phyloP scores from a whole-genome alignment of 2,113 vertebrate genomes.

The Oriolus oriolus region DNA sequence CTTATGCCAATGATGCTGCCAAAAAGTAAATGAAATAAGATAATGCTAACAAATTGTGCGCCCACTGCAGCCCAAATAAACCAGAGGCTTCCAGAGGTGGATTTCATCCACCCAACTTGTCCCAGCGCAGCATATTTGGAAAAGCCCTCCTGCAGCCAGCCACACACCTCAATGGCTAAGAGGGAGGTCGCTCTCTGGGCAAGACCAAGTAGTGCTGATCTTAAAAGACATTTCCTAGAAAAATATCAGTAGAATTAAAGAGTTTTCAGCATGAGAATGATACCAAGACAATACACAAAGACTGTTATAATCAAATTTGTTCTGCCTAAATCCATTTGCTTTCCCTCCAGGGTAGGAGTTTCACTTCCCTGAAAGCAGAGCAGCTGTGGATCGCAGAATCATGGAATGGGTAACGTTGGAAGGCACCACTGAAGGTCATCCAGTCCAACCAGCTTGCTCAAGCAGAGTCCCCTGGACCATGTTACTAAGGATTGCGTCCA shows the following conservation, averaged over 20 bases:
- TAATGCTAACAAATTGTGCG: neutral
- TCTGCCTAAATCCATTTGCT: neutral
- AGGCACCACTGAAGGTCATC: neutral
- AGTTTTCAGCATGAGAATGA: neutral
- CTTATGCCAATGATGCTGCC: neutral
- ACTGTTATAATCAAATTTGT: neutral
- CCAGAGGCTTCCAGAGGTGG: neutral
- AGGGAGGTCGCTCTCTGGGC: neutral
- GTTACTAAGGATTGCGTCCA: neutral
- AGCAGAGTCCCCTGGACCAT: neutral
- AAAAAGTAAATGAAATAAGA: neutral
- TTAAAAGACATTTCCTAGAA: neutral
- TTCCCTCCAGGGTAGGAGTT: neutral
- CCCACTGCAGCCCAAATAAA: neutral
- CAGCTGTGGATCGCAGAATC: neutral
- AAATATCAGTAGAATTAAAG: neutral
- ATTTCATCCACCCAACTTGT: neutral
- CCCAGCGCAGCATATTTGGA: neutral
- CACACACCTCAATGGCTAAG: accelerated
- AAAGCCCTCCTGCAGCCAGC: neutral
- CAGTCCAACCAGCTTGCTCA: neutral
- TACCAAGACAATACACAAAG: neutral
- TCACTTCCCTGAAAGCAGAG: neutral
- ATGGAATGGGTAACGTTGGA: neutral
- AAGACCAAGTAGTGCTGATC: neutral